These are phyloP conservation scores for Taurulus bubalis DNA, from an alignment of 2,113 vertebrate species.

Conservation along the genomic window DNA sequence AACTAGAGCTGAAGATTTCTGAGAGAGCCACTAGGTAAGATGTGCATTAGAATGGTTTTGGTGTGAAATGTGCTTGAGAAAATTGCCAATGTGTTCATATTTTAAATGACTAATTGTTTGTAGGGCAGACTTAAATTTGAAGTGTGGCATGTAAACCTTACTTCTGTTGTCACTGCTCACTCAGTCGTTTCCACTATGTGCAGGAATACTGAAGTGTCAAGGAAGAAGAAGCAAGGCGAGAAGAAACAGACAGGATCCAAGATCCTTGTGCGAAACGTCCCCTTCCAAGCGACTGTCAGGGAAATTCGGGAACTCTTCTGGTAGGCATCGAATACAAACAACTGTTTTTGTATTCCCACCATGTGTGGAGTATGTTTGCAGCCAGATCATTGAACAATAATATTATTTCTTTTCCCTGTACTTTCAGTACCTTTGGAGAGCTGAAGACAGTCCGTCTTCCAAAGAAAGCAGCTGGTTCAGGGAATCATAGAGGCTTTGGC, in stretches of 20 bases:
- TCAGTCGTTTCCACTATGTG: not conserved
- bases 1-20: constrained; percentile 92
- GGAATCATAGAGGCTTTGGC: constrained; percentile 92
- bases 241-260: constrained; percentile 93
- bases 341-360: not conserved
- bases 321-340: constrained; percentile 70
- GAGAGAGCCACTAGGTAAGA: constrained; percentile 91
- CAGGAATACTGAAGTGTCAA: constrained; percentile 79
- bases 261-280: constrained; percentile 95
- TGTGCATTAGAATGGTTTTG: not conserved
- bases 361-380: not conserved
- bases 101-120: not conserved
- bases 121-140: not conserved
- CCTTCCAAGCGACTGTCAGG: constrained; percentile 91
- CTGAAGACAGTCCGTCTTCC: constrained; percentile 94
- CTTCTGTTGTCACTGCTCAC: not conserved
- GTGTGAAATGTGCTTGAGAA: not conserved
- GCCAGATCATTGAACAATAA: not conserved
- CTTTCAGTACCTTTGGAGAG: constrained; percentile 93
- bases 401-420: constrained; percentile 3
- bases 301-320: constrained; percentile 97
- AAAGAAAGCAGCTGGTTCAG: constrained; percentile 91
- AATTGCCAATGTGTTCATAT: not conserved
- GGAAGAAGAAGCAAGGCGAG: constrained; percentile 86
- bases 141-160: not conserved